Base-by-base conservation (phyloP, 1,140 invertebrate genomes). In the Pectinophora gossypiella region DNA sequence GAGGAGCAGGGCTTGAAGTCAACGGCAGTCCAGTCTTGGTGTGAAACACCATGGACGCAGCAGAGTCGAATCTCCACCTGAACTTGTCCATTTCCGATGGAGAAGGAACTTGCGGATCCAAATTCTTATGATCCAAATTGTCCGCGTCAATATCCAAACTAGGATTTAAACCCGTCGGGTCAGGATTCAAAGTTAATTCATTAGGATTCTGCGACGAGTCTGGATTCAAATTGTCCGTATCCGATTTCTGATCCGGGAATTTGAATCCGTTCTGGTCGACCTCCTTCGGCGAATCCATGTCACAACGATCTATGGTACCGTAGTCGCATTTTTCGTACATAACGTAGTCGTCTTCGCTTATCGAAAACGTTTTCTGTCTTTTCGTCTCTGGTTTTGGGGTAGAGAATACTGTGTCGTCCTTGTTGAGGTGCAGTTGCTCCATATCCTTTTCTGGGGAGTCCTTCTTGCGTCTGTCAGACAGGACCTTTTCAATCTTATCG, bases 1-100 rank as follows among this genome's bases (percentile, higher is more conserved):
- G 78, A 0, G 95, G 96, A 10, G 95, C 96, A 0, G 95, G 96
- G 81, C 95, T 96, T 9, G 95, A 96, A 1, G 95, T 95, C n/a
- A 96, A 83, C 0, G 95, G 95, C 44, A 97, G 84, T 1, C 95
- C 94, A 9, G 94, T 96, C 66, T 93, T 90, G 42, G 92, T 91
- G 73, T 96, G 94, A 80, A 97, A 97, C 21, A 96, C 92, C 92
- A 96, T 94, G 0, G 92, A 94, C 0, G 95, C 92, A 2, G 95
- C 94, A 38, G 92, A 94, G 54, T 94, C 93, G 52, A 96, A 86
- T 18, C 92, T 91, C 66, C 92, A 91, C n/a, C 93, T 85, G 67
- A 96, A 96, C 49, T 91, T 89, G 40, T 93, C 92, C 75, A 94
- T 93, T 48, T 95, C 93, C 5, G 90, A 89, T 0, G 90, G 90